Percentiles rank a stretch among this genome's conserved stretches.
Evolutionary conservation across 2,888 invertebrate genomes (phyloP).

Genomic region (Cataglyphis livida): DNA sequence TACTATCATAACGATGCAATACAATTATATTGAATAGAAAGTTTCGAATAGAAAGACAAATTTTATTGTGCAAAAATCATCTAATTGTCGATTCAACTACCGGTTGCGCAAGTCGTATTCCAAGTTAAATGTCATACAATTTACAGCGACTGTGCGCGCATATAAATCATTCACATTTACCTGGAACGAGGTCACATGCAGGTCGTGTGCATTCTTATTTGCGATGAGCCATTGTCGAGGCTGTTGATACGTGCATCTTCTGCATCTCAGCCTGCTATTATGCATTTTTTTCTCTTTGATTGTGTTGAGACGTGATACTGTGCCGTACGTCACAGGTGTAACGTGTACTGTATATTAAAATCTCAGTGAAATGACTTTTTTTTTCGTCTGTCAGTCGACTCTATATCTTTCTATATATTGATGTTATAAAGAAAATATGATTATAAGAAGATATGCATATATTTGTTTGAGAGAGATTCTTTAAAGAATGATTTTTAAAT

Average conservation of each 20-base stretch:
- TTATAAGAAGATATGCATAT: not conserved
- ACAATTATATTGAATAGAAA: not conserved
- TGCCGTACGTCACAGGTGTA: constrained; percentile 52
- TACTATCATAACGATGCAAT: not conserved
- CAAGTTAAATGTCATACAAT: constrained; percentile 62
- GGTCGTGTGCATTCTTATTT: constrained; percentile 59
- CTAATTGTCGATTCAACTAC: constrained; percentile 59
- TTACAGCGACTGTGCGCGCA: constrained; percentile 36
- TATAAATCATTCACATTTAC: constrained; percentile 36
- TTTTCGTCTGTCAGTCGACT: not conserved
- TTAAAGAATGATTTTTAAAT: not conserved
- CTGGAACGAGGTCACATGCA: constrained; percentile 56
- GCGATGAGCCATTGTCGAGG: constrained; percentile 55
- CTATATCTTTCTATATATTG: not conserved
- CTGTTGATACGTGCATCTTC: constrained; percentile 18
- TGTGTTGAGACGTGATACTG: constrained; percentile 52
- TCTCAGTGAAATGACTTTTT: constrained; percentile 3
- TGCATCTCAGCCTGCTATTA: constrained; percentile 62
- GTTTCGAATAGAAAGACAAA: not conserved
- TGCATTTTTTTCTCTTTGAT: constrained; percentile 67
- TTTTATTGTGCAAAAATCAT: constrained; percentile 29
- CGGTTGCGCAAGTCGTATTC: constrained; percentile 47
- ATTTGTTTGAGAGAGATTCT: not conserved
- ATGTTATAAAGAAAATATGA: not conserved
- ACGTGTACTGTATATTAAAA: constrained; percentile 59